Evolutionary conservation across 2,797 vertebrate genomes (phyloP).

Genomic region (Echeneis naucrates): DNA sequence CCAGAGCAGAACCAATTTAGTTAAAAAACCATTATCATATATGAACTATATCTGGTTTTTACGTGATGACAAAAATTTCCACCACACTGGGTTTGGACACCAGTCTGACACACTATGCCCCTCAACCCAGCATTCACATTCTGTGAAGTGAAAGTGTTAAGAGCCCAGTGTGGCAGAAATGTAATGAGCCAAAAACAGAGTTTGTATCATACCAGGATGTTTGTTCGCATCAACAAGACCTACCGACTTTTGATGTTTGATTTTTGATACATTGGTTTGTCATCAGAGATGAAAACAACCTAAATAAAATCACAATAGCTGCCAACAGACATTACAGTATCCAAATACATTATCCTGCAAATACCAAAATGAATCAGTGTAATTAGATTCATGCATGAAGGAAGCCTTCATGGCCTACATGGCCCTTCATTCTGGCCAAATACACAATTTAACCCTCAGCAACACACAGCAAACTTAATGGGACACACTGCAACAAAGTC

Average conservation of each 20-base stretch:
- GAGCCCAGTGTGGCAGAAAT: neutral
- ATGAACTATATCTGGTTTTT: neutral
- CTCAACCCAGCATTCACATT: neutral
- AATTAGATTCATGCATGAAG: neutral
- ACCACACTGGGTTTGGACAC: neutral
- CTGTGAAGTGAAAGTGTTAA: constrained; percentile 1
- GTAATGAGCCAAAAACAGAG: neutral
- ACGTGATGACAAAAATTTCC: neutral
- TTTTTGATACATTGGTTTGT: neutral
- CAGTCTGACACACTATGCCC: neutral
- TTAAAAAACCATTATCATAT: no score
- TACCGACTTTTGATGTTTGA: neutral
- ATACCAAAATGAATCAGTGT: constrained; percentile 20
- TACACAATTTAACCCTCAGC: neutral
- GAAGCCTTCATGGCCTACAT: no score
- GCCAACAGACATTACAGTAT: neutral
- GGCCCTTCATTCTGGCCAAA: neutral
- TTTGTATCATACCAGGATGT: neutral
- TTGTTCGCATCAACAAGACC: constrained; percentile 1
- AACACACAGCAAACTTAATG: neutral
- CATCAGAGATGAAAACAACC: constrained; percentile 3
- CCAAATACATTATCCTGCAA: neutral
- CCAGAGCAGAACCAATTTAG: constrained; percentile 17
- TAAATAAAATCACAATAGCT: neutral
- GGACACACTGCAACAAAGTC: neutral